Conservation (phyloP, 2,113 vertebrate genomes). For the Tor tambroides region DNA sequence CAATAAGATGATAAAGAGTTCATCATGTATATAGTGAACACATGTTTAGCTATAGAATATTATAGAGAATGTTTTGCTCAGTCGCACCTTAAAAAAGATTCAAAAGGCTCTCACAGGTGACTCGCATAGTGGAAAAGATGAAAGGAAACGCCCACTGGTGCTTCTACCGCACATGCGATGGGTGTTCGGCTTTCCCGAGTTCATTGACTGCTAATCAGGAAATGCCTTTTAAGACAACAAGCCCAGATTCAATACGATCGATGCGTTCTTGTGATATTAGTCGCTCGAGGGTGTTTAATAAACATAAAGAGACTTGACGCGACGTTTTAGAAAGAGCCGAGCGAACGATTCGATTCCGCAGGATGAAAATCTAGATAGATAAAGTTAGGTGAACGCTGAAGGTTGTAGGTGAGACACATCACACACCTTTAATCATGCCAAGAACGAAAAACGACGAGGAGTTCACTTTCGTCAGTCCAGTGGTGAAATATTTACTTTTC, state of each 20-base stretch:
- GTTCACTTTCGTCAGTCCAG: slow-evolving; percentile 83
- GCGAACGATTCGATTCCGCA: not conserved
- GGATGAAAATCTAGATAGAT: not conserved
- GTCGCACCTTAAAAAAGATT: not conserved
- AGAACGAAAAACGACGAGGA: slow-evolving; percentile 70
- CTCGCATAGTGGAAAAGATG: not conserved
- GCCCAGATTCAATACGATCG: not conserved
- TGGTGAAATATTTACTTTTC: slow-evolving; percentile 91
- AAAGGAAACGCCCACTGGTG: not conserved
- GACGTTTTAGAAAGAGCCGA: slow-evolving; percentile 10
- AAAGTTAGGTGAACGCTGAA: not conserved
- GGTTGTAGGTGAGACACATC: not conserved
- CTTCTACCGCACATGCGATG: not conserved
- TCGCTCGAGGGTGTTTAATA: not conserved
- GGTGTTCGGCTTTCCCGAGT: not conserved
- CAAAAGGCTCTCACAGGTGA: not conserved
- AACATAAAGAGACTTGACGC: not conserved
- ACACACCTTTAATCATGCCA: slow-evolving; percentile 70
- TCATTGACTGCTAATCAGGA: slow-evolving; percentile 23
- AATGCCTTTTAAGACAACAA: not conserved
- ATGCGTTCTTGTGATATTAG: not conserved
- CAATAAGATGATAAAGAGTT: not conserved
- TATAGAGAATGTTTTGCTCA: no score
- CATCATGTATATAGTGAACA: not conserved
- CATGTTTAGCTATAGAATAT: not conserved